Percentiles rank a stretch among this genome's conserved stretches.
These are phyloP conservation scores for Lobophora halterata DNA, from an alignment of 2,888 invertebrate species.

Conservation along the genomic window DNA sequence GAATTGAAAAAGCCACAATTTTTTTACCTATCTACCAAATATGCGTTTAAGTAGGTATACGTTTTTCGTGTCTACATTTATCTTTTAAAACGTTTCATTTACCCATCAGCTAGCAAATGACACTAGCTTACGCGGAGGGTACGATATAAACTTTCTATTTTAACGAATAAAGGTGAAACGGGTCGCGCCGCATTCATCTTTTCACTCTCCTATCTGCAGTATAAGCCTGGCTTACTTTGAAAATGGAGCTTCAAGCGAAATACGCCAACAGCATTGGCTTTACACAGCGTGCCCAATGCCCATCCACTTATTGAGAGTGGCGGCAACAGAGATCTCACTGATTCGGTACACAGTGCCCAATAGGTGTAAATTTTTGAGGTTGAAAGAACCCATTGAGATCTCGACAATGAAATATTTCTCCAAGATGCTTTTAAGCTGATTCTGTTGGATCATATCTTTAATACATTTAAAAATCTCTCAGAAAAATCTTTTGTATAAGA, in stretches of 20 bases:
- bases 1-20: no score
- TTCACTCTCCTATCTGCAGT: slow-evolving; percentile 49
- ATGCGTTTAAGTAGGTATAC: no score
- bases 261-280: slow-evolving; percentile 44
- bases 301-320: slow-evolving; percentile 39
- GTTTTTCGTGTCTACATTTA: no score
- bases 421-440: slow-evolving; percentile 8
- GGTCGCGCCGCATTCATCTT: slow-evolving; percentile 56
- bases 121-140: slow-evolving; percentile 9
- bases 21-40: no score
- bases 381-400: slow-evolving; percentile 20
- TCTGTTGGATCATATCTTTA: no score
- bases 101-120: slow-evolving; percentile 1
- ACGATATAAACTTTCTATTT: slow-evolving; percentile 46
- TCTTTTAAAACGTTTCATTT: neutral
- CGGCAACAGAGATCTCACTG: slow-evolving; percentile 38
- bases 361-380: slow-evolving; percentile 27
- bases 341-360: slow-evolving; percentile 35
- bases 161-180: slow-evolving; percentile 43
- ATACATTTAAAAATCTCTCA: slow-evolving; percentile 9
- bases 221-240: slow-evolving; percentile 54
- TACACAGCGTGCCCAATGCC: slow-evolving; percentile 27
- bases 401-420: slow-evolving; percentile 17
- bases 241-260: slow-evolving; percentile 50
- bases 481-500: no score